Percentiles rank a stretch among this genome's conserved stretches.
phyloP scores from a whole-genome alignment of 2,113 vertebrate species.

The Hippocampus zosterae region DNA sequence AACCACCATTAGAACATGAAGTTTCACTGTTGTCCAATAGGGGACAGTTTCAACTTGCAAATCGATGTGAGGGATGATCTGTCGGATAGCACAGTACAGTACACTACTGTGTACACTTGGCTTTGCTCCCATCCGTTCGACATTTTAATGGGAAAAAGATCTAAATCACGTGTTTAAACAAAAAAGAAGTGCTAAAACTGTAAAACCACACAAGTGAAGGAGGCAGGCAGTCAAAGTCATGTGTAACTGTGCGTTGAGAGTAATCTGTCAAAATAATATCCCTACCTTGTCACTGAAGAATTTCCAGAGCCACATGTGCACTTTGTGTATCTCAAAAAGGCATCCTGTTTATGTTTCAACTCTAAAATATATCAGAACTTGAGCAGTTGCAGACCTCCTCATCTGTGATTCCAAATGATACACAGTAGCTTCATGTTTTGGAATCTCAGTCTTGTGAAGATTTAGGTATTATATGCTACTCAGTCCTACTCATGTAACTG shows the following conservation, averaged over 20 bases:
- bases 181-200: constrained; percentile 12
- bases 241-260: constrained; percentile 15
- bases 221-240: constrained; percentile 15
- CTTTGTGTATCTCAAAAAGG: constrained; percentile 32
- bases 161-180: constrained; percentile 5
- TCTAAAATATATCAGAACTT: constrained; percentile 41
- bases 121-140: not conserved
- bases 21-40: not conserved
- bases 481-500: constrained; percentile 5
- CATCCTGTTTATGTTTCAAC: constrained; percentile 58
- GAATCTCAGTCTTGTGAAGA: constrained; percentile 13
- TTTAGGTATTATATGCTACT: constrained; percentile 16
- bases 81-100: not conserved
- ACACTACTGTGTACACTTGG: constrained; percentile 4
- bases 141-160: not conserved
- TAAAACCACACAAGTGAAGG: constrained; percentile 21
- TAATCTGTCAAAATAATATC: constrained; percentile 53
- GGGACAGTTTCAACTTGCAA: not conserved
- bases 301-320: constrained; percentile 27
- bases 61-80: not conserved
- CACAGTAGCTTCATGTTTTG: constrained; percentile 5
- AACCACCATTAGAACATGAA: not conserved
- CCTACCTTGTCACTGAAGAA: constrained; percentile 44
- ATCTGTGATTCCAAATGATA: constrained; percentile 3
- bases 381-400: not conserved